Base-by-base conservation (phyloP, 2,888 invertebrate species). In the Dicyrtoma fusca region DNA sequence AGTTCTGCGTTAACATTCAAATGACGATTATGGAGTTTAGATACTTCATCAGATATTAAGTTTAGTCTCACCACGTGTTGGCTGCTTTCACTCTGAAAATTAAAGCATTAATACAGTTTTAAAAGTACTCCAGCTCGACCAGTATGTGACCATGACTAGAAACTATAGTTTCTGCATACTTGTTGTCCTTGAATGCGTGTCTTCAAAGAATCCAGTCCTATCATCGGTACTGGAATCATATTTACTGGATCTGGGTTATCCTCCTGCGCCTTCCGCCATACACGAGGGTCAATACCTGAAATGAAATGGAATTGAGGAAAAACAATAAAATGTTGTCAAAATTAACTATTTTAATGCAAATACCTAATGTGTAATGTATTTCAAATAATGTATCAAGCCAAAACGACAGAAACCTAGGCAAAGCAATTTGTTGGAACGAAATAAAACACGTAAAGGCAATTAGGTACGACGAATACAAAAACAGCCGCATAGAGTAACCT, bases 181-280 rank as follows among this genome's bases (percentile, higher is more conserved):
- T 76, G 71, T 69, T 81, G 95, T 80, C 91, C 91, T 76, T 92
- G 89, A 69, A 94, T 88, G 14, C 97, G 88, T 84, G 91, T 90
- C 83, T 86, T 84, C 3, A 89, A 82, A 76, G 87, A 87, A 45
- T 84, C 84, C 82, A 97, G 97, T 0, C 98, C 98, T 77, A 96
- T 89, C 84, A 98, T 91, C 0, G 97, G 95, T 13, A 95, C 92
- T 0, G 98, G 98, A 82, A 99, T 91, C 81, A 95, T 92, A 81
- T 90, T 90, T 45, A 88, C 89, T 0, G 94, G 89, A 84, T 97
- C 93, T 0, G 98, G 99, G 86, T 99, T 99, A 82, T 97, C 97
- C 34, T 91, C 86, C 82, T 95, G 95, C 0, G 97, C 97, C 84
- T 98, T 97, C 82, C 92, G 91, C 99, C 99, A 99, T 81, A 97